Percentiles rank a stretch among this genome's conserved stretches.
These are phyloP conservation scores for Xiphorhynchus erythropygius DNA, from an alignment of 2,797 vertebrate species.

Conservation along the genomic window DNA sequence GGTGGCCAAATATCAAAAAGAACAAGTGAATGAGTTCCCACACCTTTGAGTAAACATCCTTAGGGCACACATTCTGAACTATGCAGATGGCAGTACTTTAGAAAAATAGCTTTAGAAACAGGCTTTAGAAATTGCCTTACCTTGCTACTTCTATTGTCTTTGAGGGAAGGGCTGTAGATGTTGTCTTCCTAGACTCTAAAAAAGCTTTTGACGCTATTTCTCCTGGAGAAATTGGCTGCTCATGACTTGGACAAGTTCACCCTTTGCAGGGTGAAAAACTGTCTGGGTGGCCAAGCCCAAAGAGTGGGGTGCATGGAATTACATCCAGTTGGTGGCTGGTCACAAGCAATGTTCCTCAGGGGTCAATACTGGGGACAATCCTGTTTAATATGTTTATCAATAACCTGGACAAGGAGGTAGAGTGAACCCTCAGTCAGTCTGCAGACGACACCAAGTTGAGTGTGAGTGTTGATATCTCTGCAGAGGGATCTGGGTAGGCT, in stretches of 20 bases:
- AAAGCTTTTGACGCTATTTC: neutral
- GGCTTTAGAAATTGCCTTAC: neutral
- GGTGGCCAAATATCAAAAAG: neutral
- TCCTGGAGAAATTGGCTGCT: neutral
- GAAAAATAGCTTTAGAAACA: neutral
- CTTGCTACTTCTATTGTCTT: neutral
- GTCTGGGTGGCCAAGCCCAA: neutral
- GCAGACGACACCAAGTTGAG: too few relatives aligned
- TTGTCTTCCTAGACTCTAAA: neutral
- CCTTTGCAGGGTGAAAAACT: neutral
- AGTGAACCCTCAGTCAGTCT: neutral
- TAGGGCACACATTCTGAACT: neutral
- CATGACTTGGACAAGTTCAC: neutral
- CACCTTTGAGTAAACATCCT: neutral
- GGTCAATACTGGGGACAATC: neutral
- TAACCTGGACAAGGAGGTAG: neutral
- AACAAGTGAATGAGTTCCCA: neutral
- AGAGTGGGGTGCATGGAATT: neutral
- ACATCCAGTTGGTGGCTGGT: neutral
- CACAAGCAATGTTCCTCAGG: neutral
- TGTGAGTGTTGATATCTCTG: neutral
- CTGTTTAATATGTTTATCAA: neutral
- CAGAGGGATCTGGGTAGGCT: neutral
- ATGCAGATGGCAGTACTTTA: neutral
- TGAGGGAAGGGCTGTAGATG: neutral